Percentiles rank a stretch among this genome's conserved stretches.
Evolutionary conservation across 2,888 invertebrate species (phyloP).

Genomic region (Eurois occulta): DNA sequence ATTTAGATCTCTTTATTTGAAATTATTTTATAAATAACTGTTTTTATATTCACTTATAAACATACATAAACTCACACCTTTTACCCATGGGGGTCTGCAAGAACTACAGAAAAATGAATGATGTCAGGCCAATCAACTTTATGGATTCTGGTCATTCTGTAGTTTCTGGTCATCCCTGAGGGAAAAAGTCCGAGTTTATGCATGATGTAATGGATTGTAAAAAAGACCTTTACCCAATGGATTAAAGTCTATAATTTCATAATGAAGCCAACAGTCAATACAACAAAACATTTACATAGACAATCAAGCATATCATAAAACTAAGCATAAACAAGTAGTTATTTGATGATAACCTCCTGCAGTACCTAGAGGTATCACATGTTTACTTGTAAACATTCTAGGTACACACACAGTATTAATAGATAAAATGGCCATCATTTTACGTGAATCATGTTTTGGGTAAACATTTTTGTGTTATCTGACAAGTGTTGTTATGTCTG

Average conservation of each 20-base stretch:
- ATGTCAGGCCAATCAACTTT: not conserved
- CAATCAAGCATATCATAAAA: slow-evolving; percentile 50
- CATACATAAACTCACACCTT: not conserved
- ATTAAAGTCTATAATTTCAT: not conserved
- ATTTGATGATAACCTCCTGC: slow-evolving; percentile 53
- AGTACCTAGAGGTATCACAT: slow-evolving; percentile 39
- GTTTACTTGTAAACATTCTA: slow-evolving; percentile 45
- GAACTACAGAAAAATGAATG: not conserved
- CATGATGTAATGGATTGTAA: not conserved
- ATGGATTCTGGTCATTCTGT: not conserved
- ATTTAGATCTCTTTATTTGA: not conserved
- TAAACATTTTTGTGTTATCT: not conserved
- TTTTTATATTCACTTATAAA: not conserved
- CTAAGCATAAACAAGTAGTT: slow-evolving; percentile 54
- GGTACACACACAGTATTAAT: slow-evolving; percentile 20
- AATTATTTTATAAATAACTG: not conserved
- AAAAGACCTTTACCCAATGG: not conserved
- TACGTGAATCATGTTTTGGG: slow-evolving; percentile 8
- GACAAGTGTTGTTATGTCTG: slow-evolving; percentile 7
- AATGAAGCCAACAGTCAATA: slow-evolving; percentile 32
- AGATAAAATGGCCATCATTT: slow-evolving; percentile 36
- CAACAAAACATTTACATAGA: slow-evolving; percentile 46
- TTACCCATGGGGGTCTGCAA: not conserved
- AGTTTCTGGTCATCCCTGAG: no score
- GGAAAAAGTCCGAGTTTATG: not conserved